Evolutionary conservation across 2,888 invertebrate genomes (phyloP).

Genomic region (Atrina japonica): DNA sequence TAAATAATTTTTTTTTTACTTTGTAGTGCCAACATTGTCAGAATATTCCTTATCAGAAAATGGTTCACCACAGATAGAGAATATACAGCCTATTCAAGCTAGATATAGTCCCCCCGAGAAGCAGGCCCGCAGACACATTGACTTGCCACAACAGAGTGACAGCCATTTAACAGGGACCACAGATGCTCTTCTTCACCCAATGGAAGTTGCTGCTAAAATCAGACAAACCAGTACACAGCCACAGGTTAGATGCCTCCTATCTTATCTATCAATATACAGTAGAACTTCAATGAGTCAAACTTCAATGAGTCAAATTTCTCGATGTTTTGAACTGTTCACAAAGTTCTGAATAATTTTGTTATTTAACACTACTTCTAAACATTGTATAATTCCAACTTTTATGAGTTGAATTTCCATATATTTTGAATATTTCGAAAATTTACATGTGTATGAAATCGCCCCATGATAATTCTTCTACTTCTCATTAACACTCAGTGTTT

Average conservation of each 20-base stretch:
- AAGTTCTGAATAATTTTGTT: too few relatives aligned
- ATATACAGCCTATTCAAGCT: not conserved
- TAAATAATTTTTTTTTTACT: not conserved
- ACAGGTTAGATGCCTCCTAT: slow-evolving; percentile 16
- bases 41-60: slow-evolving; percentile 35
- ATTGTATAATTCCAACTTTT: too few relatives aligned
- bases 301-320: too few relatives aligned
- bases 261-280: too few relatives aligned
- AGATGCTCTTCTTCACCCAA: slow-evolving; percentile 17
- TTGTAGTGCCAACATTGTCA: slow-evolving; percentile 30
- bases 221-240: not conserved
- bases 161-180: too few relatives aligned
- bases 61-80: slow-evolving; percentile 16
- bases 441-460: too few relatives aligned
- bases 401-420: too few relatives aligned
- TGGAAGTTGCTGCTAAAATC: slow-evolving; percentile 21
- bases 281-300: too few relatives aligned
- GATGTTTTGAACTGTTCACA: too few relatives aligned
- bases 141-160: not conserved
- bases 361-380: too few relatives aligned
- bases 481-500: too few relatives aligned
- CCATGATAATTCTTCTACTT: too few relatives aligned
- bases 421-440: not conserved
- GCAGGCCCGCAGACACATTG: not conserved
- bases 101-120: slow-evolving; percentile 8